A percentile compares a stretch with the other conserved stretches of the same genome.
These are phyloP conservation scores for Hippolais icterina DNA, from an alignment of 2,113 vertebrate genomes.

Conservation along the genomic window DNA sequence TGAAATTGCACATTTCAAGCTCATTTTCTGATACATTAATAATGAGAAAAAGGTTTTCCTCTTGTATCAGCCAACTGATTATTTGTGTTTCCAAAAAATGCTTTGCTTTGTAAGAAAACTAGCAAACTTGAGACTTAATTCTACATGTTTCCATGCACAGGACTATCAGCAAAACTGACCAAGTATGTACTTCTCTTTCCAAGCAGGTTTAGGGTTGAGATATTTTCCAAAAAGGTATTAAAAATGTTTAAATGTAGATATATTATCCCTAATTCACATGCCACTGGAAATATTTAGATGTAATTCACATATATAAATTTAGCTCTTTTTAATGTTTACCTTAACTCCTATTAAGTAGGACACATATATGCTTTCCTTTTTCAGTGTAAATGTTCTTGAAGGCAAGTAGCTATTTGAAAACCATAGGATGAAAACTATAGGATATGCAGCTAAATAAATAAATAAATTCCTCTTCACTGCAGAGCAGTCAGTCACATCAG, in stretches of 20 bases:
- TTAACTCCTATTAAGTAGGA: not conserved
- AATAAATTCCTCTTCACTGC: not conserved
- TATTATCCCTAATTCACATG: not conserved
- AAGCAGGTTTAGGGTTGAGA: not conserved
- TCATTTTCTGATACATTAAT: not conserved
- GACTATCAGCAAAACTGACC: not conserved
- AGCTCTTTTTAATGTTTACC: not conserved
- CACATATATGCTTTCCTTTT: not conserved
- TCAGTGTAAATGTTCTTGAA: not conserved
- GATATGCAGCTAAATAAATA: not conserved
- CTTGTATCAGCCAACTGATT: not conserved
- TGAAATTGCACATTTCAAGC: not conserved
- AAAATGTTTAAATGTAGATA: not conserved
- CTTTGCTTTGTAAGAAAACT: not conserved
- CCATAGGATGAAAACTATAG: not conserved
- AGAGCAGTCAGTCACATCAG: not conserved
- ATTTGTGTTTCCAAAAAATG: not conserved
- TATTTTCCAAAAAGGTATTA: not conserved
- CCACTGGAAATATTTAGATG: not conserved
- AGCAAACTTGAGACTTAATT: not conserved
- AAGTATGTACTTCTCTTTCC: not conserved
- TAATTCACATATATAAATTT: not conserved
- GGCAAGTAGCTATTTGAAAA: not conserved
- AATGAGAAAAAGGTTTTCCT: not conserved
- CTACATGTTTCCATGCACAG: not conserved